phyloP scores from a whole-genome alignment of 1,140 invertebrate species.

The Trinorchestia longiramus region DNA sequence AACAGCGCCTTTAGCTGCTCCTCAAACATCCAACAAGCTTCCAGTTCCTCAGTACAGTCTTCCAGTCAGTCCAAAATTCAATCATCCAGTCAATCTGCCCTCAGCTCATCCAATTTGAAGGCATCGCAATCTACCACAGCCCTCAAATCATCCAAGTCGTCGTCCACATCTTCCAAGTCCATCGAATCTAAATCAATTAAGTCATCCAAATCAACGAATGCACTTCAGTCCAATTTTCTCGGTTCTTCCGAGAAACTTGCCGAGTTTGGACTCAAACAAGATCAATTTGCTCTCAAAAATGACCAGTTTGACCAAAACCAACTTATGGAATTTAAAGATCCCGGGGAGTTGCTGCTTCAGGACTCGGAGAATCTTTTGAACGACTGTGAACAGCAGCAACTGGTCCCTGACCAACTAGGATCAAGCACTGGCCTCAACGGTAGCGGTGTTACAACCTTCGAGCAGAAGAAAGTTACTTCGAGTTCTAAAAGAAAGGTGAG shows the following conservation, averaged over 20 bases:
- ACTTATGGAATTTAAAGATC: conserved; percentile 44
- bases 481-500: conserved; percentile 80
- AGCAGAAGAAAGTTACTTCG: conserved; percentile 82
- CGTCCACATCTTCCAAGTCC: conserved; percentile 20
- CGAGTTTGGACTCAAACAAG: background rate
- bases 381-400: conserved; percentile 66
- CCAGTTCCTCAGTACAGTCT: background rate
- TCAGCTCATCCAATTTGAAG: conserved; percentile 15
- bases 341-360: conserved; percentile 57
- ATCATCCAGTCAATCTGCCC: conserved; percentile 13
- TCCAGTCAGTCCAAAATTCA: conserved; percentile 45
- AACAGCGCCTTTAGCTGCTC: conserved; percentile 28
- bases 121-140: background rate
- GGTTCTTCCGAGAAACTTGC: conserved; percentile 40
- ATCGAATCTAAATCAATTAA: conserved; percentile 31
- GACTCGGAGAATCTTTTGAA: conserved; percentile 67
- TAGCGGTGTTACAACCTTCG: conserved; percentile 78
- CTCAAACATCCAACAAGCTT: conserved; percentile 21
- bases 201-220: conserved; percentile 15
- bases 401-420: conserved; percentile 60
- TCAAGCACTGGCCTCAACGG: conserved; percentile 59
- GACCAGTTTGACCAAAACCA: conserved; percentile 40
- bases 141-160: conserved; percentile 1
- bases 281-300: conserved; percentile 31
- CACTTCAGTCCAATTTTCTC: conserved; percentile 45